A percentile compares a stretch with the other conserved stretches of the same genome.
Evolutionary conservation across 1,140 invertebrate genomes (phyloP).

Genomic region (Plectus sambesii): DNA sequence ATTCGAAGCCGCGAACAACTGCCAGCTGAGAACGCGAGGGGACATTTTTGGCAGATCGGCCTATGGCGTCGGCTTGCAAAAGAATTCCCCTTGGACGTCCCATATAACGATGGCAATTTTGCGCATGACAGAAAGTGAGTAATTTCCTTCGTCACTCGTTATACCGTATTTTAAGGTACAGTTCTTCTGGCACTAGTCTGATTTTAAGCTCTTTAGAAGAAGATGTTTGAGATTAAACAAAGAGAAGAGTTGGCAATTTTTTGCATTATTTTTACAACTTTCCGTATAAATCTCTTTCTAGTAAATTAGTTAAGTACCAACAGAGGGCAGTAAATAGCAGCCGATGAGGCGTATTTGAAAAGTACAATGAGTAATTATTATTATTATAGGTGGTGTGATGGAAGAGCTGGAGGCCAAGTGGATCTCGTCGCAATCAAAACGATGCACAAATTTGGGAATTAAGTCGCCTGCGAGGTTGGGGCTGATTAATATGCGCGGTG

Average conservation of each 20-base stretch:
- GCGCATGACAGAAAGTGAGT: slow-evolving; percentile 35
- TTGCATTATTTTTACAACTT: too few relatives aligned
- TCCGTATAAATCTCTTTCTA: too few relatives aligned
- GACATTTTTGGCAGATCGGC: slow-evolving; percentile 93
- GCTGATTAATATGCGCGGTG: slow-evolving; percentile 35
- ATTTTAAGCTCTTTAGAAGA: too few relatives aligned
- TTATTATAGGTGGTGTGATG: slow-evolving; percentile 79
- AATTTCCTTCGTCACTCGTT: too few relatives aligned
- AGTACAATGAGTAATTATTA: too few relatives aligned
- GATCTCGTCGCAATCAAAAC: slow-evolving; percentile 54
- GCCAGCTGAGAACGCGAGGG: slow-evolving; percentile 69
- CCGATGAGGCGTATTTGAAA: too few relatives aligned
- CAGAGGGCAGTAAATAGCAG: too few relatives aligned
- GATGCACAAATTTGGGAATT: slow-evolving; percentile 24
- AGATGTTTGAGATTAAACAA: too few relatives aligned
- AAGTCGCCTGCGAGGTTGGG: slow-evolving; percentile 40
- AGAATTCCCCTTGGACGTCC: slow-evolving; percentile 64
- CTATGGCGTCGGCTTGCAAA: slow-evolving; percentile 87
- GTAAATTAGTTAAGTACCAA: too few relatives aligned
- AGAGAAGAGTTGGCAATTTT: too few relatives aligned
- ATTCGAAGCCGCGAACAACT: slow-evolving; percentile 76
- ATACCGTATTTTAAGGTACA: too few relatives aligned
- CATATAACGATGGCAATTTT: slow-evolving; percentile 39
- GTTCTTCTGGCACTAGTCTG: slow-evolving; percentile 1
- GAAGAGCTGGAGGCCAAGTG: slow-evolving; percentile 86